Percentiles rank a stretch among this genome's conserved stretches.
Evolutionary conservation across 1,140 invertebrate species (phyloP).

Genomic region (Orchestia grillus): DNA sequence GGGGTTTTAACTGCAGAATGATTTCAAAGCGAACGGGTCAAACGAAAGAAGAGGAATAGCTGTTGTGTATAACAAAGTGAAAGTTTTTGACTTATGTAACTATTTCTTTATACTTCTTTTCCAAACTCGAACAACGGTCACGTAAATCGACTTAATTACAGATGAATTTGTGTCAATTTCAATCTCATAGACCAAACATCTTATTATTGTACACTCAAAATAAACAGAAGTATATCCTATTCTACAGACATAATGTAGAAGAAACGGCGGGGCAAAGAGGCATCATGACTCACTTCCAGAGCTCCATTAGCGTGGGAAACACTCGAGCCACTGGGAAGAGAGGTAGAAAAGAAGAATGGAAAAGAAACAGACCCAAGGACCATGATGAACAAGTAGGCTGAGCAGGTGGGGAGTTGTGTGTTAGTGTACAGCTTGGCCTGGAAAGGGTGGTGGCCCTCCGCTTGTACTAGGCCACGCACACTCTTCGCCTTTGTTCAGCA

Average conservation of each 20-base stretch:
- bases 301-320: slow-evolving; percentile 39
- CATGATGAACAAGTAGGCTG: neutral
- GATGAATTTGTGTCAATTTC: neutral
- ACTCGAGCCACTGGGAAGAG: neutral
- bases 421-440: neutral
- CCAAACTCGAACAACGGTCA: neutral
- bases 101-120: neutral
- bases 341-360: neutral
- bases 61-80: neutral
- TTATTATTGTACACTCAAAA: neutral
- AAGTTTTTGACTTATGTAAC: neutral
- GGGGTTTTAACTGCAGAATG: neutral
- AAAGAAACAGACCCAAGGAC: slow-evolving; percentile 12
- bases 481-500: neutral
- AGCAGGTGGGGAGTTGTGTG: neutral
- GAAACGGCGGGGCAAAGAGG: neutral
- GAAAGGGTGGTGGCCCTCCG: neutral
- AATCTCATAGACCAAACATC: neutral
- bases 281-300: slow-evolving; percentile 23
- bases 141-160: neutral
- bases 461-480: neutral
- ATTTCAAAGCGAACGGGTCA: neutral
- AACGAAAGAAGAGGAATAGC: neutral
- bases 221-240: neutral
- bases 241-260: neutral